phyloP scores from a whole-genome alignment of 2,797 vertebrate genomes.

The Masticophis lateralis region DNA sequence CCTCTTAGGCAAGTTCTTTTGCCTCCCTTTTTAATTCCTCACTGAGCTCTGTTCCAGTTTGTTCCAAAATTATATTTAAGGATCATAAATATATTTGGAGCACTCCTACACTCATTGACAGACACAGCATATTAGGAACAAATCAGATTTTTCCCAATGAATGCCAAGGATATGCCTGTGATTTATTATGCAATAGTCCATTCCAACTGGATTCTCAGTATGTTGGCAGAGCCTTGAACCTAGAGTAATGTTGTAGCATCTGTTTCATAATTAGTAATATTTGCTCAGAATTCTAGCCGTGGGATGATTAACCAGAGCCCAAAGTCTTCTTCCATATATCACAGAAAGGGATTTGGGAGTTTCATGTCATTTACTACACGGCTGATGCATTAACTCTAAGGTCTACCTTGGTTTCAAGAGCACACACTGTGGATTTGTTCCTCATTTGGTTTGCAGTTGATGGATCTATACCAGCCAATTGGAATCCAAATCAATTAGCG shows the following conservation, averaged over 20 bases:
- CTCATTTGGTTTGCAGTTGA: neutral
- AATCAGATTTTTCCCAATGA: neutral
- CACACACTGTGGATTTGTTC: neutral
- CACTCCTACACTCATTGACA: neutral
- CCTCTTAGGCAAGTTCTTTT: neutral
- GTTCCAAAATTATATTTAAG: neutral
- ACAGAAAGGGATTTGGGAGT: neutral
- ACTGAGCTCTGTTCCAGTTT: neutral
- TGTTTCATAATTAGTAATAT: conserved; percentile 22
- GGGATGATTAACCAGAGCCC: neutral
- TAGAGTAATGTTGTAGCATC: conserved; percentile 23
- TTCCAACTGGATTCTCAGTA: conserved; percentile 16
- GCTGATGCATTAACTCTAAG: neutral
- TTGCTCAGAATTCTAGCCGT: neutral
- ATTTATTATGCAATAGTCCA: conserved; percentile 5
- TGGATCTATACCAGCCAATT: neutral
- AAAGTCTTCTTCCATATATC: neutral
- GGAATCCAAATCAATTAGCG: neutral
- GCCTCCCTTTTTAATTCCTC: neutral
- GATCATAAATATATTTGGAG: neutral
- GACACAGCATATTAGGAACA: neutral
- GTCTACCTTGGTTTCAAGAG: neutral
- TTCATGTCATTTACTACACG: neutral
- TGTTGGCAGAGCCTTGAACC: neutral
- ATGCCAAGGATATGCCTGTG: neutral